Conservation (phyloP, 2,797 vertebrate genomes). For the Acestrorhynchus altus region DNA sequence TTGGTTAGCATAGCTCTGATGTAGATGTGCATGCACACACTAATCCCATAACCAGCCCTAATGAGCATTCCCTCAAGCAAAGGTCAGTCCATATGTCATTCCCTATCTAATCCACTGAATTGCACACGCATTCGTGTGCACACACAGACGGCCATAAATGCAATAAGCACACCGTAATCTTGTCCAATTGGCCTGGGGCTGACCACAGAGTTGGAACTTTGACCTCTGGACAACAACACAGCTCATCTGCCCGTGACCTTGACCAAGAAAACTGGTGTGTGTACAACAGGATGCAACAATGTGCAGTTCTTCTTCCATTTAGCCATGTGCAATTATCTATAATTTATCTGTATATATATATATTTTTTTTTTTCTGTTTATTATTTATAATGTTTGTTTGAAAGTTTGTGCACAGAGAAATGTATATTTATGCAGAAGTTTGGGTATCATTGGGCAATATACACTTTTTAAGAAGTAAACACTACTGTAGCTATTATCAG, state of each 20-base stretch:
- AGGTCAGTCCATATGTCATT: conserved; percentile 43
- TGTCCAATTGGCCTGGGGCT: conserved; percentile 9
- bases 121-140: conserved; percentile 29
- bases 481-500: no score
- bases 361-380: no score
- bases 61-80: conserved; percentile 49
- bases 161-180: conserved; percentile 15
- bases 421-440: no score
- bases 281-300: not conserved
- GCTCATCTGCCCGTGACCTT: conserved; percentile 19
- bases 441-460: no score
- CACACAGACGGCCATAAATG: not conserved
- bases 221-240: conserved; percentile 5
- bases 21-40: conserved; percentile 23
- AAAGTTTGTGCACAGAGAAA: no score
- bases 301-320: no score
- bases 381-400: no score
- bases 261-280: not conserved
- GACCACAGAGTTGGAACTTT: conserved; percentile 30
- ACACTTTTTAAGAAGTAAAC: no score
- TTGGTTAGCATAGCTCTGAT: conserved; percentile 20
- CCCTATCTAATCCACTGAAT: conserved; percentile 36
- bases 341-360: no score
- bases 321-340: no score
- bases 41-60: conserved; percentile 58